Evolutionary conservation across 2,797 vertebrate genomes (phyloP), one percentile per base, ranked within the genome.

Genomic region (Novumbra hubbsi): DNA sequence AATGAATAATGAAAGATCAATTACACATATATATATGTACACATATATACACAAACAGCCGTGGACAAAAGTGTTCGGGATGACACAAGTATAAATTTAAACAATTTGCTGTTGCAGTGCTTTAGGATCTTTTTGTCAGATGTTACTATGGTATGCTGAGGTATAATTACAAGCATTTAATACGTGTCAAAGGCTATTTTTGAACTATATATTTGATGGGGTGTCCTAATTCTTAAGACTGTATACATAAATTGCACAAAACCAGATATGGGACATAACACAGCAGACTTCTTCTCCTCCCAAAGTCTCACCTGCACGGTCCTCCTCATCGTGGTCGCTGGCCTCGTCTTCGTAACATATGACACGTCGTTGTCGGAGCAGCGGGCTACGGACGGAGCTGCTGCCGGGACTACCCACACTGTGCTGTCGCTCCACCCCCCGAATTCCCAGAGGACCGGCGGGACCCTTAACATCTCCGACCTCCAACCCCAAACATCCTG

Each of bases 351-450:
- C 94, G 0, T 92, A 95, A 86, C 94, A 94, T 72, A 93, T 88
- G 30, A 98, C 88, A 21, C 86, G 91, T 0, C 91, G 89, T 88
- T 98, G 97, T 1, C 94, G 93, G 50, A 95, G 93, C 14, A 98
- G 95, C 0, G 96, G 96, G 84, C 95, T 96, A 69, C 94, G 94
- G n/a, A 89, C 74, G 6, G 87, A 93, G 72, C 91, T 89, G 0
- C 95, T 93, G 81, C 94, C 96, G 8, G 55, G 55, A 60, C 92
- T 93, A 0, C 88, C 90, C 19, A 93, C 80, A 27, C 90, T 91
- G 73, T 92, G 83, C 0, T 94, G 94, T 62, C 87, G 87, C 50
- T 94, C 93, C 72, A 71, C 50, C 0, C 87, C 52, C 14, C 87
- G 91, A 71, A 77, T 86, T 27, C 84, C 80, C 77, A 60, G 21